Base-by-base conservation (phyloP, 2,797 vertebrate genomes). In the Myotis pilosus region DNA sequence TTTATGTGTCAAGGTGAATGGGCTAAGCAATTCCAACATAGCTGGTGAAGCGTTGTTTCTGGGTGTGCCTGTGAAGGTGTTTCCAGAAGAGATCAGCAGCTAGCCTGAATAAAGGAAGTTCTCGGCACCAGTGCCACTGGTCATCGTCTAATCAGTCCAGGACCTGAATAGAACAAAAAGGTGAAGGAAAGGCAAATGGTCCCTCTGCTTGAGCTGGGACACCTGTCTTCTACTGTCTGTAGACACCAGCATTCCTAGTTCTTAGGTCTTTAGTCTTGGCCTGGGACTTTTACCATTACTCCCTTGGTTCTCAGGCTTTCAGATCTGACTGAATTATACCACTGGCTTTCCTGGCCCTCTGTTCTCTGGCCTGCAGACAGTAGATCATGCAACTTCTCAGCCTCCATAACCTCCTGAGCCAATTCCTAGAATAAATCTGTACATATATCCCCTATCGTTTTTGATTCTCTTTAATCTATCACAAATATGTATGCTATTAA, bases 11-110 rank as follows among this genome's bases (percentile, higher is more conserved):
- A 74, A 33, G 13, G 41, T 41, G 33, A 51, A 69, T 74, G n/a
- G 25, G 25, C 23, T 81, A 49, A 23, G 41, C 30, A 64, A 90
- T 62, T 28, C 25, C 41, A 4, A 38, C 33, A 53, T 51, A 74
- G 53, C 33, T 64, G 25, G 53, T 82, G 36, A 91, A 62, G 30
- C 19, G 23, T 81, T 81, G 47, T 74, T 91, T 74, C 33, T 74
- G 20, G 10, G 6, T 82, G 28, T 33, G 22, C 51, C 5, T 53
- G 23, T 75, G 25, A n/a, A 11, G 6, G 8, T 28, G 28, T n/a
- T 64, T 66, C 57, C 69, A 84, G 10, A 64, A 75, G 28, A 75
- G 28, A 22, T n/a, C 64, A 83, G 57, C 57, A 60, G 57, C 57
- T 53, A 66, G 33, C 28, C 57, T 55, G 69, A 33, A 36, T 44